These are phyloP conservation scores for Zaprionus inermis DNA, from an alignment of 1,140 invertebrate species.

Conservation along the genomic window DNA sequence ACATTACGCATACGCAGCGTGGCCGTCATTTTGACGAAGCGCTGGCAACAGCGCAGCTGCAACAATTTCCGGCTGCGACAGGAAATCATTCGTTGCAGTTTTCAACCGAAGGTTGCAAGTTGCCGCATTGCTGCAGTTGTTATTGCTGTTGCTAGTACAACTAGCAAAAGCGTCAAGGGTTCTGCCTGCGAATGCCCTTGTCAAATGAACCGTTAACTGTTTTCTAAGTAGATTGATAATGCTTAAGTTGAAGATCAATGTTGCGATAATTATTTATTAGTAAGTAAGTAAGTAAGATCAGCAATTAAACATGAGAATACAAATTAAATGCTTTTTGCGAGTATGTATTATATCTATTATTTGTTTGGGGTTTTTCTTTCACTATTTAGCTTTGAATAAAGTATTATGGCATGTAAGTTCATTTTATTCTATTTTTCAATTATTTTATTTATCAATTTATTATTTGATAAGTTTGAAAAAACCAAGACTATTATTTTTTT, in stretches of 20 bases:
- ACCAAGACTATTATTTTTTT: too few relatives aligned
- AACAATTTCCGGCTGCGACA: conserved; percentile 29
- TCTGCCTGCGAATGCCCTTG: conserved; percentile 1
- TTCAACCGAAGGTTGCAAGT: conserved; percentile 32
- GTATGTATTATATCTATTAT: too few relatives aligned
- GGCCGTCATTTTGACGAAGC: conserved; percentile 34
- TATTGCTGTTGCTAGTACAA: not conserved
- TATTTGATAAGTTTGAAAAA: too few relatives aligned
- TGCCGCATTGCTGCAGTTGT: not conserved
- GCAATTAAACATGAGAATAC: not conserved
- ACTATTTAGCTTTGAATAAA: too few relatives aligned
- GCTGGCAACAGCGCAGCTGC: conserved; percentile 1
- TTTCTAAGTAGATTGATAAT: conserved; percentile 6
- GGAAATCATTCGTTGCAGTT: conserved; percentile 42
- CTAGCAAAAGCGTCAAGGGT: conserved; percentile 7
- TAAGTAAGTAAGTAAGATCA: too few relatives aligned
- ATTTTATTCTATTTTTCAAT: too few relatives aligned
- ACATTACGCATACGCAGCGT: conserved; percentile 47
- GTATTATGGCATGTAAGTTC: too few relatives aligned
- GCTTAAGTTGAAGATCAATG: conserved; percentile 3
- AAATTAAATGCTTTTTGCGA: not conserved
- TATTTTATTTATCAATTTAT: too few relatives aligned
- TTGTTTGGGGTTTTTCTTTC: too few relatives aligned
- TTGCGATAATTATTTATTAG: not conserved
- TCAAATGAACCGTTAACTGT: conserved; percentile 34